Evolutionary conservation across 2,797 vertebrate genomes (phyloP), one percentile per base, ranked within the genome.

Genomic region (Crocodylus rhombifer): DNA sequence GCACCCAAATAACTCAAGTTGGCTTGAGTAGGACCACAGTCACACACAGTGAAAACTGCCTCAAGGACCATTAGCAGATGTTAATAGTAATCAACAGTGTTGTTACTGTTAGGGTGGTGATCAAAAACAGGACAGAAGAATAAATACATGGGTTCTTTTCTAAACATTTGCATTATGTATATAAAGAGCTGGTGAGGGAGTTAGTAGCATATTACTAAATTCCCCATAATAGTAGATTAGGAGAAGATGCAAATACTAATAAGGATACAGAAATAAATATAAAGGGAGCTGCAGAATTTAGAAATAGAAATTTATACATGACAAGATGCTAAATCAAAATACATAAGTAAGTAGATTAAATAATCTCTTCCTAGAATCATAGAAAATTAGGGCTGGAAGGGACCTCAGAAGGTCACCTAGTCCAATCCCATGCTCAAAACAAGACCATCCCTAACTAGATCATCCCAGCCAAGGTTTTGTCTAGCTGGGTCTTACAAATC

Each of bases 21-120:
- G 42, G 4, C 14, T 1, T 0, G 25, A 55, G 16, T 58, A 78
- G 55, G 42, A 89, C 14, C 21, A 80, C 23, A 61, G 33, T 55
- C 57, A 28, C 80, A 6, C 80, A 23, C 14, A 67, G 28, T 33
- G 30, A 61, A 18, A 86, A 79, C 5, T 67, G n/a, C 28, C 55
- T 79, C 61, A 92, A 62, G 14, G 8, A 17, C 74, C 42, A 81
- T 65, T 82, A 78, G 61, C 1, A 1, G 58, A 36, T 77, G 14
- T 20, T 61, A 84, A 23, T 23, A 33, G 75, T 28, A n/a, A 33
- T 58, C n/a, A 30, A 79, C 17, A 92, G 63, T 3, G 75, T 8
- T 3, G 0, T 14, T 64, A 67, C 7, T 80, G 7, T 0, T 77
- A 42, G 17, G 26, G 14, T 0, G 3, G 74, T 21, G 17, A 55